phyloP scores from a whole-genome alignment of 2,888 invertebrate species.

The Linnaemya tessellans region DNA sequence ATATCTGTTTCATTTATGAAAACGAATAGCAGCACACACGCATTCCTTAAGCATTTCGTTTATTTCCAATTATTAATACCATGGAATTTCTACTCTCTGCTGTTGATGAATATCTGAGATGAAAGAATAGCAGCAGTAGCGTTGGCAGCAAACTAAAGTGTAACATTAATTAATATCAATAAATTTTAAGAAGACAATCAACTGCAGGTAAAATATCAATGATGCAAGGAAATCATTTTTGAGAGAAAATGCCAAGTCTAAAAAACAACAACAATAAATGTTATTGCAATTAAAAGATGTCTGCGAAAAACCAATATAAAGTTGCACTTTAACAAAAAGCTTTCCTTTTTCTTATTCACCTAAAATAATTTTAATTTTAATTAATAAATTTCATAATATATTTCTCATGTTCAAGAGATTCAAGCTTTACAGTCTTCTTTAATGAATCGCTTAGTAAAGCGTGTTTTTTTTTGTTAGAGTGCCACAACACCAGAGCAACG shows the following conservation, averaged over 20 bases:
- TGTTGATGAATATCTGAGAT: neutral
- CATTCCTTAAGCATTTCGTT: neutral
- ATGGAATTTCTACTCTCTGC: conserved; percentile 16
- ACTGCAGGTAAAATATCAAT: neutral
- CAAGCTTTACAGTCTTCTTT: no score
- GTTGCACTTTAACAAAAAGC: no score
- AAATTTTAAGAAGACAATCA: neutral
- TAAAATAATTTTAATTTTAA: no score
- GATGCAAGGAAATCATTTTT: neutral
- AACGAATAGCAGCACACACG: neutral
- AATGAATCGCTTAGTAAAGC: no score
- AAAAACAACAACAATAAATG: neutral
- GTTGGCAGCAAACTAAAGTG: neutral
- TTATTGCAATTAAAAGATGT: neutral
- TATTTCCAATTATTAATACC: conserved; percentile 46
- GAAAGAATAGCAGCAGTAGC: neutral
- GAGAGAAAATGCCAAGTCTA: neutral
- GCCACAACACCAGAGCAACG: no score
- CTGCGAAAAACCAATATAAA: neutral
- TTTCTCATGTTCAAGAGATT: no score
- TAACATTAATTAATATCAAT: neutral
- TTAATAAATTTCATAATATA: no score
- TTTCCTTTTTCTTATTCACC: no score
- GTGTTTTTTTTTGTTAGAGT: no score
- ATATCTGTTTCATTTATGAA: conserved; percentile 8